Base-by-base conservation (phyloP, 2,113 vertebrate genomes). In the Pseudorhombus dupliciocellatus region DNA sequence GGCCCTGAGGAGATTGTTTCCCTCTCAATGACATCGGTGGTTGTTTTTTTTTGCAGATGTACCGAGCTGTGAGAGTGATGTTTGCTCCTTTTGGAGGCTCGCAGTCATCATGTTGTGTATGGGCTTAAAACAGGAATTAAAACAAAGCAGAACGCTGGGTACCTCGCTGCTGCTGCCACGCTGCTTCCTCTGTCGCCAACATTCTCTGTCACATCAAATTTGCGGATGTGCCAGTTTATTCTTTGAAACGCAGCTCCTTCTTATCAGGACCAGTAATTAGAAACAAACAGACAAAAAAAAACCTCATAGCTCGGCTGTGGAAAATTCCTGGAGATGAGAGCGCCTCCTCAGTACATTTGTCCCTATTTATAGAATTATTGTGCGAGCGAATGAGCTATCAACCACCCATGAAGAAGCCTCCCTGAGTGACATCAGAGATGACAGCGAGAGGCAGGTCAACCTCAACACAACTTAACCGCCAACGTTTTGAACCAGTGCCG, bases 21-120 rank as follows among this genome's bases (percentile, higher is more conserved):
- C 67, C 71, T 83, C 84, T 83, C 66, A 77, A 55, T 85, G 82
- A 87, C 84, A 85, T 83, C 64, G 53, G 66, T 67, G 15, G n/a
- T n/a, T n/a, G n/a, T n/a, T 80, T 48, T 78, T 79, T 77, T 80
- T 66, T 69, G 65, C 70, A 76, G 60, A 58, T 56, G 70, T 73
- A 61, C 77, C 53, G 73, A 79, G 42, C 56, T 63, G 21, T 50
- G 52, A 60, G 68, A 70, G 31, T 37, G 55, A 76, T 79, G 73
- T 56, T 56, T 56, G 63, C 67, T 37, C 54, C 40, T 65, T 64
- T 42, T 56, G 31, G 31, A 51, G 75, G 40, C 25, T 76, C 28
- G 24, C 22, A 73, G 59, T 79, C 69, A 73, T 55, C 30, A 15
- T 18, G 8, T 31, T 30, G n/a, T 52, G 60, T 28, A 60, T 42